These are phyloP conservation scores for Hirtodrosophila histrioides DNA, from an alignment of 2,888 invertebrate species.

Conservation along the genomic window DNA sequence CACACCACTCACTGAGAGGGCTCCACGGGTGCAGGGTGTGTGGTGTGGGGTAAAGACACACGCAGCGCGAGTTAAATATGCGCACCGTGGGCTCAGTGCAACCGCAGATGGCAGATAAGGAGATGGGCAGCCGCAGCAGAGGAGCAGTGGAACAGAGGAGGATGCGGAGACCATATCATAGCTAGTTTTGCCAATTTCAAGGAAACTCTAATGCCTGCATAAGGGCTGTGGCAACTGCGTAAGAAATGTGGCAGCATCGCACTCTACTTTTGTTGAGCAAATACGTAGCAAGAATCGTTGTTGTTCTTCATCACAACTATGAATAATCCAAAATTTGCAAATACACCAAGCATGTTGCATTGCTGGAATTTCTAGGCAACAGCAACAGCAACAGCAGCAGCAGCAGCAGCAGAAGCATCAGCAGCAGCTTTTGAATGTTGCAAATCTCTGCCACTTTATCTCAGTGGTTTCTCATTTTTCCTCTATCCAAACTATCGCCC, in stretches of 20 bases:
- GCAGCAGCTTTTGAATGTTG: conserved; percentile 73
- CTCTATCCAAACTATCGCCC: conserved; percentile 57
- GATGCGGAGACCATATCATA: conserved; percentile 49
- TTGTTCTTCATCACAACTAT: conserved; percentile 62
- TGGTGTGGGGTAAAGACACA: conserved; percentile 49
- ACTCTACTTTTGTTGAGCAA: conserved; percentile 72
- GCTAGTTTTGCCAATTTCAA: conserved; percentile 68
- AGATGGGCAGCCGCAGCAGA: conserved; percentile 20
- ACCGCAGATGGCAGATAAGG: conserved; percentile 61
- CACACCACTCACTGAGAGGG: conserved; percentile 7
- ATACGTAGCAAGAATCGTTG: conserved; percentile 51
- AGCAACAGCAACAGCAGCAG: conserved; percentile 22
- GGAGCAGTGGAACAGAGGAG: conserved; percentile 15
- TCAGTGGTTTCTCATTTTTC: conserved; percentile 79
- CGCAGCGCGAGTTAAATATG: conserved; percentile 71
- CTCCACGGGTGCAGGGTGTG: background rate
- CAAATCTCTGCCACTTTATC: conserved; percentile 78
- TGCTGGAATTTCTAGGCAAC: conserved; percentile 60
- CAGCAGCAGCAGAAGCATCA: too few species aligned
- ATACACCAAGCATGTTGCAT: conserved; percentile 60
- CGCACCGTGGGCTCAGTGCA: conserved; percentile 65
- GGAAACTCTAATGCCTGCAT: conserved; percentile 62
- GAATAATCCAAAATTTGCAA: conserved; percentile 78
- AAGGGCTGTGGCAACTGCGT: conserved; percentile 67
- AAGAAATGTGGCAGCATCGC: conserved; percentile 65